phyloP scores from a whole-genome alignment of 2,888 invertebrate genomes.

The Hartigia nigra region DNA sequence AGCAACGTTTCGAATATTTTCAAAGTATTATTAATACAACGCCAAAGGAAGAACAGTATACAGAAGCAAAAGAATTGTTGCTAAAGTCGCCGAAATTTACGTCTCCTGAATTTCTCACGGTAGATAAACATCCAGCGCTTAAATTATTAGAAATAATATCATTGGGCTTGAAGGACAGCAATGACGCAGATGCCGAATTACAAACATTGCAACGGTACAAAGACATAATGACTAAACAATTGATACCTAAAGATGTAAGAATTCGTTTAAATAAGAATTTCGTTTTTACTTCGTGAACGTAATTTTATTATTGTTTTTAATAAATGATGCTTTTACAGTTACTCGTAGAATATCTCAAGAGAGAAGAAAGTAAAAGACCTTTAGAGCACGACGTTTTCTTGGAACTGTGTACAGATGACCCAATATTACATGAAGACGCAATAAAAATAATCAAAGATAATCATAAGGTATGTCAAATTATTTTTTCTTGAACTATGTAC shows the following conservation, averaged over 20 bases:
- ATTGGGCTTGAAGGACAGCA: conserved; percentile 35
- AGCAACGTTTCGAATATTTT: conserved; percentile 49
- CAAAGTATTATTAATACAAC: conserved; percentile 40
- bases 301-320: conserved; percentile 14
- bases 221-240: conserved; percentile 43
- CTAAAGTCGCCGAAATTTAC: conserved; percentile 47
- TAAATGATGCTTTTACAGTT: conserved; percentile 34
- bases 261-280: conserved; percentile 19
- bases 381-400: conserved; percentile 51
- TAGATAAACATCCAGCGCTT: conserved; percentile 46
- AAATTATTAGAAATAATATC: conserved; percentile 40
- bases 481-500: background rate
- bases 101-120: conserved; percentile 35
- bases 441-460: conserved; percentile 49
- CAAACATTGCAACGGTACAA: conserved; percentile 51
- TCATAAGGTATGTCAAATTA: conserved; percentile 42
- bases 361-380: conserved; percentile 35
- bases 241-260: conserved; percentile 44
- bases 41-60: conserved; percentile 42
- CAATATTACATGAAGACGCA: conserved; percentile 49
- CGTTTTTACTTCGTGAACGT: conserved; percentile 3
- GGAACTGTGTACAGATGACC: conserved; percentile 45
- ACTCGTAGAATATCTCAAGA: conserved; percentile 46
- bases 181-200: conserved; percentile 34
- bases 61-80: conserved; percentile 45